These are phyloP conservation scores for Drosophila lacteicornis DNA, from an alignment of 1,140 invertebrate species.

Conservation along the genomic window DNA sequence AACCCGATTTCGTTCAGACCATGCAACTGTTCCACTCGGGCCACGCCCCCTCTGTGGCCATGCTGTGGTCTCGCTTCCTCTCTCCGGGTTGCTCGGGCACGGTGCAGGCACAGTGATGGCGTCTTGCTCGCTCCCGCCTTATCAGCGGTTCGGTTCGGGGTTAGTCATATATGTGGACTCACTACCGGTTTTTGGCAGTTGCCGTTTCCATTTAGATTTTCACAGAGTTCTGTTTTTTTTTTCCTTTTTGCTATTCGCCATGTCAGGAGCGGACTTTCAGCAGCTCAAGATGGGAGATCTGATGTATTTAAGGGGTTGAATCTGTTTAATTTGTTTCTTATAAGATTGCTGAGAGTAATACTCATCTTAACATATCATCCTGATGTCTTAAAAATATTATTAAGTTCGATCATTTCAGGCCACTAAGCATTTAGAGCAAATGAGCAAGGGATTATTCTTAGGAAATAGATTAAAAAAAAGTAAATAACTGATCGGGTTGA, in stretches of 20 bases:
- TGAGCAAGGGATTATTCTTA: too few species aligned
- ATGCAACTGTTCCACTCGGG: conserved; percentile 27
- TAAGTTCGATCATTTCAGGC: too few species aligned
- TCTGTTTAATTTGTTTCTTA: not conserved
- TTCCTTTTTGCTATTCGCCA: conserved; percentile 57
- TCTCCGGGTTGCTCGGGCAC: not conserved
- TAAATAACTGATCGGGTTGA: too few species aligned
- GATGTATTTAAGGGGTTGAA: not conserved
- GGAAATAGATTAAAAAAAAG: too few species aligned
- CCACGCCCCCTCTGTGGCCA: conserved; percentile 47
- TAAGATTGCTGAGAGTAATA: too few species aligned
- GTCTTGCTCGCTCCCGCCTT: conserved; percentile 47
- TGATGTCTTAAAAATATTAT: too few species aligned
- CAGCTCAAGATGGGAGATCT: conserved; percentile 5
- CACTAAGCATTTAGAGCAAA: too few species aligned
- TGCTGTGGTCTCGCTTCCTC: conserved; percentile 11
- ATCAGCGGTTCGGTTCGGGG: conserved; percentile 57
- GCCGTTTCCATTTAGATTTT: conserved; percentile 58
- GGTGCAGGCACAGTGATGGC: not conserved
- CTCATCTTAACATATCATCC: too few species aligned
- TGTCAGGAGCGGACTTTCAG: conserved; percentile 56
- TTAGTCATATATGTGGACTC: conserved; percentile 61
- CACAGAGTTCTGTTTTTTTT: conserved; percentile 30
- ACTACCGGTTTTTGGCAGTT: conserved; percentile 75
- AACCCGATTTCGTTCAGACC: conserved; percentile 42